These are phyloP conservation scores for Brachionus rotundiformis DNA, from an alignment of 1,140 invertebrate genomes.

Conservation along the genomic window DNA sequence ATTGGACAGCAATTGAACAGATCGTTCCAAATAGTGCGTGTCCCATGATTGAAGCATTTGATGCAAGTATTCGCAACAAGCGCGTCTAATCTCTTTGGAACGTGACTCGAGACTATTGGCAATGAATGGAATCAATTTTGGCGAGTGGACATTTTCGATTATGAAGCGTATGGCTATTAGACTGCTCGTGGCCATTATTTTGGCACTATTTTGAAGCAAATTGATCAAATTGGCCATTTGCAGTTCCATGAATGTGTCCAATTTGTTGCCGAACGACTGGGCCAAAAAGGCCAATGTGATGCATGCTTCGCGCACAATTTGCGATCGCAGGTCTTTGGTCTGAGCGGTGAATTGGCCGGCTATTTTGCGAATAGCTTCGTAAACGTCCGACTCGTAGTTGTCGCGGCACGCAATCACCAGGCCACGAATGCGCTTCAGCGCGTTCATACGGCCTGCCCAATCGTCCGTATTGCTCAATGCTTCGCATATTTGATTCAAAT, in stretches of 20 bases:
- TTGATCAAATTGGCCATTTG: conserved; percentile 81
- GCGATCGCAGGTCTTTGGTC: conserved; percentile 83
- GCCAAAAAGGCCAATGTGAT: conserved; percentile 86
- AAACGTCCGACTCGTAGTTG: conserved; percentile 78
- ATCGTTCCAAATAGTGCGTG: conserved; percentile 76
- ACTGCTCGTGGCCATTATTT: conserved; percentile 88
- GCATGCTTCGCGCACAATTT: conserved; percentile 89
- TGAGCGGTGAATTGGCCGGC: conserved; percentile 79
- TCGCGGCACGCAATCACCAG: conserved; percentile 76
- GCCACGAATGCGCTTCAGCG: conserved; percentile 81
- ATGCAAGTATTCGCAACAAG: conserved; percentile 77
- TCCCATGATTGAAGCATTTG: conserved; percentile 82
- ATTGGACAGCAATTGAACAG: conserved; percentile 76
- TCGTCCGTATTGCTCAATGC: conserved; percentile 76
- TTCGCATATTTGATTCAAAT: conserved; percentile 75
- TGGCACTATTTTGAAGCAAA: conserved; percentile 91
- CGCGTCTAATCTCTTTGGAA: conserved; percentile 82
- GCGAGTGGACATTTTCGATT: conserved; percentile 68
- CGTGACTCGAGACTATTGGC: conserved; percentile 68
- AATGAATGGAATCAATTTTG: conserved; percentile 16
- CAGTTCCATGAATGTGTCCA: conserved; percentile 80
- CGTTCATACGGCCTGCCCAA: conserved; percentile 88
- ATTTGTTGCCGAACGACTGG: conserved; percentile 76
- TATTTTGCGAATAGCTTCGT: conserved; percentile 74
- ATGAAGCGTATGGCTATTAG: conserved; percentile 83